Percentiles rank a stretch among this genome's conserved stretches.
Conservation (phyloP, 2,113 vertebrate genomes). For the Electrona antarctica region DNA sequence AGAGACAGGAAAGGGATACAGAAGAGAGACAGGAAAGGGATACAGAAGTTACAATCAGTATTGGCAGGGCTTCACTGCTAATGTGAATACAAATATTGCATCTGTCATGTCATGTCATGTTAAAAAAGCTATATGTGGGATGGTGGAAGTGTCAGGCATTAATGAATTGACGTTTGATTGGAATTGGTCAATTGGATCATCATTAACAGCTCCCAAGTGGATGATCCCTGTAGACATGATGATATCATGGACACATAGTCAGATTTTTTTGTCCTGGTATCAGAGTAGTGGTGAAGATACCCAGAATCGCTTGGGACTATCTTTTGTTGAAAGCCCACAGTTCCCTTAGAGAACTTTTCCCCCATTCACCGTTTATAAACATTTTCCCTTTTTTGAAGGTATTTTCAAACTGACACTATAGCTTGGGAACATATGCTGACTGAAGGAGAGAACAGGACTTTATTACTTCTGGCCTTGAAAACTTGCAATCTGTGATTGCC, state of each 20-base stretch:
- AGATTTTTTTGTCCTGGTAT: too few relatives aligned
- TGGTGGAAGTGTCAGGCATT: too few relatives aligned
- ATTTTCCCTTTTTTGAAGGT: conserved; percentile 16
- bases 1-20: not conserved
- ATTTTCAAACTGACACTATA: conserved; percentile 14
- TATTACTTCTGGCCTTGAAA: conserved; percentile 72
- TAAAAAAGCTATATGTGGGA: too few relatives aligned
- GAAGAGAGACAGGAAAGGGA: conserved; percentile 1
- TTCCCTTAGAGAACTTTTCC: conserved; percentile 2
- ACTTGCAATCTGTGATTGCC: conserved; percentile 99
- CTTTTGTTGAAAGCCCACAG: not conserved
- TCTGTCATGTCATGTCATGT: too few relatives aligned
- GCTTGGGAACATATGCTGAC: conserved; percentile 41
- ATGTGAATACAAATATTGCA: not conserved
- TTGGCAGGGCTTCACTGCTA: conserved; percentile 1
- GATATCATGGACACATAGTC: too few relatives aligned
- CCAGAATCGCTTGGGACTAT: not conserved
- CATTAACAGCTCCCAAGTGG: too few relatives aligned
- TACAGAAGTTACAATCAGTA: conserved; percentile 43
- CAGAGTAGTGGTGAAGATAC: too few relatives aligned
- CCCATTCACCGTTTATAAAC: conserved; percentile 2
- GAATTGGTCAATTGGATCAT: too few relatives aligned
- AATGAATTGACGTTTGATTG: too few relatives aligned
- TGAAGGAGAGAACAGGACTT: conserved; percentile 49
- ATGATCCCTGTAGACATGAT: too few relatives aligned